These are phyloP conservation scores for Sebastes taczanowskii DNA, from an alignment of 2,797 vertebrate species.

Conservation along the genomic window DNA sequence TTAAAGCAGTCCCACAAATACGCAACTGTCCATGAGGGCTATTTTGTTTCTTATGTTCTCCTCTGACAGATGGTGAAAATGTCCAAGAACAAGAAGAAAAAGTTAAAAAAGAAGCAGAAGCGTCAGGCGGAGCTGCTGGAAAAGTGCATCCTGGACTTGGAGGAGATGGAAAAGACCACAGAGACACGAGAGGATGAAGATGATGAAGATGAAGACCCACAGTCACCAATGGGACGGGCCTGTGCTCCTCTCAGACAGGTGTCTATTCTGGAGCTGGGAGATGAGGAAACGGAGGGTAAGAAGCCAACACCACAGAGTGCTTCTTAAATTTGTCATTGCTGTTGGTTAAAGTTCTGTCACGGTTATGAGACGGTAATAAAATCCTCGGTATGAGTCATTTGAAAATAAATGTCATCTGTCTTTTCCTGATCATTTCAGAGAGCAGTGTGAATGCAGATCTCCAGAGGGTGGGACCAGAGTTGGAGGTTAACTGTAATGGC, in stretches of 20 bases:
- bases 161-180: constrained; percentile 93
- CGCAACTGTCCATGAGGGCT: background rate
- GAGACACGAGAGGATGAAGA: constrained; percentile 85
- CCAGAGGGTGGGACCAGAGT: constrained; percentile 73
- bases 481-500: constrained; percentile 91
- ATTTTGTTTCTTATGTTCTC: background rate
- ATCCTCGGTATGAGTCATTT: background rate
- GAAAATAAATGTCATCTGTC: background rate
- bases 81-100: constrained; percentile 99
- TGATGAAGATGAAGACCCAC: constrained; percentile 78
- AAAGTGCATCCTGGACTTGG: constrained; percentile 95
- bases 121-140: constrained; percentile 94
- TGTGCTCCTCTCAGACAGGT: constrained; percentile 83
- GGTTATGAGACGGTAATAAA: background rate
- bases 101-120: constrained; percentile 99
- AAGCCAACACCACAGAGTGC: background rate
- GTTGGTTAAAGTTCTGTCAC: background rate
- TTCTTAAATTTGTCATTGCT: background rate
- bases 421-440: constrained; percentile 50
- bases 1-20: background rate
- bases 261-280: constrained; percentile 80
- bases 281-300: constrained; percentile 75
- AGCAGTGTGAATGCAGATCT: constrained; percentile 43
- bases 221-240: constrained; percentile 79
- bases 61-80: constrained; percentile 89